These are phyloP conservation scores for Oryzias celebensis DNA, from an alignment of 2,113 vertebrate species.

Conservation along the genomic window DNA sequence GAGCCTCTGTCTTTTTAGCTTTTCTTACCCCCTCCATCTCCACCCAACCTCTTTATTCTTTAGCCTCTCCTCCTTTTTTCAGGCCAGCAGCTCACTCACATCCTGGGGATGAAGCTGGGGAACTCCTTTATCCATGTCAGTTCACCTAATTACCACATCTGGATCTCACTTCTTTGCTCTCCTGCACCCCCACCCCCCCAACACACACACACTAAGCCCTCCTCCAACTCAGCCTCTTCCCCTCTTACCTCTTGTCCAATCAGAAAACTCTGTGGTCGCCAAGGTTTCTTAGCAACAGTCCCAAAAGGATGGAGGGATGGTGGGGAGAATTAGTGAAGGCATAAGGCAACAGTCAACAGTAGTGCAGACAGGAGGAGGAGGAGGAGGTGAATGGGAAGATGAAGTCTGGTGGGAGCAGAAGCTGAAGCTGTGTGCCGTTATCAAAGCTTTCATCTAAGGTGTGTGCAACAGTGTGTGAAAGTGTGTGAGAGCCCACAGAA, in stretches of 20 bases:
- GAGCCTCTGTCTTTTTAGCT: too few species aligned
- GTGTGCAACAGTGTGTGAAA: conserved; percentile 17
- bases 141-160: conserved; percentile 40
- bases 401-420: conserved; percentile 43
- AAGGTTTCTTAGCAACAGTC: conserved; percentile 79
- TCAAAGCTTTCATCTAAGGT: conserved; percentile 44
- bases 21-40: too few species aligned
- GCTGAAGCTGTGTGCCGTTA: conserved; percentile 55
- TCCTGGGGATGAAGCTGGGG: too few species aligned
- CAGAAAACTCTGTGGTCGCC: conserved; percentile 49
- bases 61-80: too few species aligned
- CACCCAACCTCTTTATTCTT: too few species aligned
- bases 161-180: conserved; percentile 30
- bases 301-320: conserved; percentile 43
- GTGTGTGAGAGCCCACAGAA: neutral
- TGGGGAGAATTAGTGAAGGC: conserved; percentile 7
- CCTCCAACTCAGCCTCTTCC: conserved; percentile 1
- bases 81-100: too few species aligned
- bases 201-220: neutral
- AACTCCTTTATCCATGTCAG: too few species aligned
- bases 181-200: neutral
- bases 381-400: conserved; percentile 26
- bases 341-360: conserved; percentile 5
- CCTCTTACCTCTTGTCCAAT: conserved; percentile 60
- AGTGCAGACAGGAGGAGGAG: conserved; percentile 24